Percentiles rank a stretch among this genome's conserved stretches.
These are phyloP conservation scores for Pegea sp. DNA, from an alignment of 23 tunicate species.

Conservation along the genomic window DNA sequence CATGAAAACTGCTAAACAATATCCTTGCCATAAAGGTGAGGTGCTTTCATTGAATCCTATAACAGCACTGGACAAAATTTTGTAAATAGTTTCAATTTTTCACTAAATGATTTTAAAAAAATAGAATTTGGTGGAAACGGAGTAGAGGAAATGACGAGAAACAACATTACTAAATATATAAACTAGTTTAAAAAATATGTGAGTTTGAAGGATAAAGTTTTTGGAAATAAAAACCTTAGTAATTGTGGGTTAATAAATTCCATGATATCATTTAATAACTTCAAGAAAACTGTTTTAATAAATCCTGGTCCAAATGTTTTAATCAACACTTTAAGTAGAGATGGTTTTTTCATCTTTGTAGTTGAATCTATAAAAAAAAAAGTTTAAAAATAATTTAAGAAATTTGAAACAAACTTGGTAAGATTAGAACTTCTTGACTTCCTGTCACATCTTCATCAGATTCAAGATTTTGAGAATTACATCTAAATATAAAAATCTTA, in stretches of 20 bases:
- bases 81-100: neutral
- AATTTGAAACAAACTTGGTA: too few relatives aligned
- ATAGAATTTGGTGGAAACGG: neutral
- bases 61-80: neutral
- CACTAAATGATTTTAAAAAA: neutral
- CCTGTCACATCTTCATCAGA: too few relatives aligned
- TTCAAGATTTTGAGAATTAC: too few relatives aligned
- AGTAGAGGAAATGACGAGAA: too few relatives aligned
- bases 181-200: too few relatives aligned
- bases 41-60: conserved; percentile 2
- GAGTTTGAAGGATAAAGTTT: neutral
- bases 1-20: conserved; percentile 8
- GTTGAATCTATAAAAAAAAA: too few relatives aligned
- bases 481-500: too few relatives aligned
- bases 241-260: conserved; percentile 16
- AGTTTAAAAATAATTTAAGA: too few relatives aligned
- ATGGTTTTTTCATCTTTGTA: conserved; percentile 9
- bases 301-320: conserved; percentile 18
- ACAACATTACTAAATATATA: too few relatives aligned
- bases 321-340: conserved; percentile 6
- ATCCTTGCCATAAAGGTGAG: conserved; percentile 30
- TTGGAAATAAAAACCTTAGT: conserved; percentile 4
- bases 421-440: too few relatives aligned
- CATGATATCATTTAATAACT: conserved; percentile 10
- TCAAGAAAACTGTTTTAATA: conserved; percentile 7